Base-by-base conservation (phyloP, 2,797 vertebrate genomes). In the Staurois parvus region DNA sequence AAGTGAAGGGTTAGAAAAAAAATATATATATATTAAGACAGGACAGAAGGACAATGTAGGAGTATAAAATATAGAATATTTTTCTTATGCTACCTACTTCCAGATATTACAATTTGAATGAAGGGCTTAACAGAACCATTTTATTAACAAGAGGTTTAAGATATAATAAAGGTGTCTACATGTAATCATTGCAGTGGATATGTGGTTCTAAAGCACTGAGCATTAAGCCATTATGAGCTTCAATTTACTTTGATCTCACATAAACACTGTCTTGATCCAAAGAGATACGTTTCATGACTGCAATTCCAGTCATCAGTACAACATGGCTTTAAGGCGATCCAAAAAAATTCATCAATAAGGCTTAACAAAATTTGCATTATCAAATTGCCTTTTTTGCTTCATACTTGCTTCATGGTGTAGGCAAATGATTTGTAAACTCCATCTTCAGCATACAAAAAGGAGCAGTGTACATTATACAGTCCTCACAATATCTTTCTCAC, bases 381-480 rank as follows among this genome's bases (percentile, higher is more conserved):
- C 75, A 83, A 79, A 83, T 86, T 83, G 73, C 81, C 85, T 79
- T 86, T 67, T 86, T 68, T 66, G 34, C 32, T 86, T 72, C 56
- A 42, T 45, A 64, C 81, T 82, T 40, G 32, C 42, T 52, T 32
- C 69, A 28, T 34, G 62, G 67, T 48, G 68, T 45, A 79, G 26
- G 42, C 34, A 72, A 72, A 76, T 82, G 48, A 82, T 72, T 81
- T 81, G 66, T 72, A 77, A 86, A 86, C 73, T 62, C 73, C 73
- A 37, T 86, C 72, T 42, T 37, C 67, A 37, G 73, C 59, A 86
- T 86, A 76, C 72, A 73, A 37, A 79, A 66, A 28, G 52, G 29
- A 81, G 19, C 68, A 3, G 72, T 59, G 37, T 77, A 45, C 66
- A 86, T 81, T 86, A 81, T 79, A 85, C 69, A 79, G 83, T 52